Conservation (phyloP, 2,797 vertebrate genomes). For the Lagodon rhomboides region DNA sequence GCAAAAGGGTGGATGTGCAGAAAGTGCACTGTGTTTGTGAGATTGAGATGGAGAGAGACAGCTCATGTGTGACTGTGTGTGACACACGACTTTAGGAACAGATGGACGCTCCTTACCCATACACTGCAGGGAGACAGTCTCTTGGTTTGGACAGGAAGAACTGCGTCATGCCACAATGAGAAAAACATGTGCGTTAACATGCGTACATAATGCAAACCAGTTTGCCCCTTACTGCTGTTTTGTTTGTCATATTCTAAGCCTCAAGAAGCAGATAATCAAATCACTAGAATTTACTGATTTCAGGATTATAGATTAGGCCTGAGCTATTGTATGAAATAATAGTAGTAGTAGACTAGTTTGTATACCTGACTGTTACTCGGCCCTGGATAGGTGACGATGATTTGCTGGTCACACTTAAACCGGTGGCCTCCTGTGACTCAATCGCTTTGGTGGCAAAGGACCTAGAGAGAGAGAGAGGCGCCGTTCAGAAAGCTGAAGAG, state of each 20-base stretch:
- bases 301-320: background rate
- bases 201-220: background rate
- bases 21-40: background rate
- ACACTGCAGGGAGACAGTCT: constrained; percentile 89
- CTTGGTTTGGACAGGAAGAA: constrained; percentile 82
- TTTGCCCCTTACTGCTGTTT: background rate
- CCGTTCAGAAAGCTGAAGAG: constrained; percentile 20
- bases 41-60: constrained; percentile 2
- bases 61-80: constrained; percentile 7
- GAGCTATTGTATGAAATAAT: background rate
- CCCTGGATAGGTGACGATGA: constrained; percentile 66
- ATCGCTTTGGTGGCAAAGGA: constrained; percentile 41
- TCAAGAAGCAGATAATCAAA: background rate
- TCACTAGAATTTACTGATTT: background rate
- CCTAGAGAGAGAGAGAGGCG: constrained; percentile 58
- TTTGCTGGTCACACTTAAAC: constrained; percentile 52
- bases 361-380: constrained; percentile 75
- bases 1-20: background rate
- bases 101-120: constrained; percentile 87
- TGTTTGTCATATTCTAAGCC: background rate
- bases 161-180: constrained; percentile 73
- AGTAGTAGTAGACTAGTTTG: no score
- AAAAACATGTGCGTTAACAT: constrained; percentile 36
- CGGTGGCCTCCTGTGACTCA: constrained; percentile 15
- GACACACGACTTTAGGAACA: constrained; percentile 50